Evolutionary conservation across 2,113 vertebrate genomes (phyloP), one percentile per base, ranked within the genome.

Genomic region (Ranitomeya variabilis): DNA sequence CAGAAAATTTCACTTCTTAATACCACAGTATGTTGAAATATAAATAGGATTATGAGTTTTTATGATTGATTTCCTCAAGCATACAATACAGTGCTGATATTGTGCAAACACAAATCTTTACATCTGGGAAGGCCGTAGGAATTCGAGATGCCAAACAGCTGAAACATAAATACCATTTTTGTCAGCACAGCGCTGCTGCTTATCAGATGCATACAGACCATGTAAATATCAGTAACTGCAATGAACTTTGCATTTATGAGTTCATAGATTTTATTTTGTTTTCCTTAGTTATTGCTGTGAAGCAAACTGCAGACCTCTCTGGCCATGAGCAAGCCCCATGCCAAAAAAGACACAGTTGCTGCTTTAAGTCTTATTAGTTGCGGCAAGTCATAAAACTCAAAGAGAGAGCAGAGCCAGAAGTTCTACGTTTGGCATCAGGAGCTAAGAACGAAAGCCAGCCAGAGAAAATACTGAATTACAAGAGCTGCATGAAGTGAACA

Each of bases 381-480:
- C 37, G 81, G 81, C 81, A 83, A 83, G 14, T 83, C 62, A 21
- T 60, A 83, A 83, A 83, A 83, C 37, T 83, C 57, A 83, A 83
- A 83, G 62, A 52, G 81, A 83, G 81, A 83, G 19, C 81, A 67
- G 81, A 64, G 62, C 81, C 62, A 83, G 81, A 67, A 83, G 81
- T 83, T 83, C 81, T 67, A 83, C 62, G 37, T 67, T 83, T 83
- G 37, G 81, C 81, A 67, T 52, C 81, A 23, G 81, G 62, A 83
- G 62, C 62, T 19, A 83, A 83, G 62, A 66, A 23, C 67, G 62
- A 83, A 67, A 83, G 37, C 51, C 60, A 83, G 81, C 81, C 81
- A 83, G 81, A 67, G 81, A 83, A 83, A 83, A 83, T 83, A 83
- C 81, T 67, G 60, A 83, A 83, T 83, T 83, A 83, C 81, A 83